These are phyloP conservation scores for Belonocnema kinseyi DNA, from an alignment of 1,140 invertebrate genomes.

Conservation along the genomic window DNA sequence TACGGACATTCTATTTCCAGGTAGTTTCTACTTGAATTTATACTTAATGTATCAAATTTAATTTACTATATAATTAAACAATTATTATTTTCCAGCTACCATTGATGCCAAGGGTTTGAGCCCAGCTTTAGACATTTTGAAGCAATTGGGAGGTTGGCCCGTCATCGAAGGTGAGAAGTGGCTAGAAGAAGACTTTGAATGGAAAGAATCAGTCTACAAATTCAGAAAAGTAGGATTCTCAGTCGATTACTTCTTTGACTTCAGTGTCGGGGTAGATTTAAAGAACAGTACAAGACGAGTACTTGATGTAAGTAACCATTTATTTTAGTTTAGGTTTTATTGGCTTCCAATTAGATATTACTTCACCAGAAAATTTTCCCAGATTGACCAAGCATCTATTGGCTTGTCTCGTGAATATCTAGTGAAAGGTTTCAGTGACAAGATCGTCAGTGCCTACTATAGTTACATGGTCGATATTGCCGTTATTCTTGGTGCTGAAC, in stretches of 20 bases:
- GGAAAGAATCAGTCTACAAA: conserved; percentile 88
- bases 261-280: conserved; percentile 92
- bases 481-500: conserved; percentile 89
- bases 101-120: conserved; percentile 84
- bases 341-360: background rate
- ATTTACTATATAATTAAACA: conserved; percentile 61
- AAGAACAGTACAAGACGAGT: conserved; percentile 91
- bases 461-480: conserved; percentile 93
- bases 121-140: conserved; percentile 83
- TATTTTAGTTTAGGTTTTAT: background rate
- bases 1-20: no score
- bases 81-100: conserved; percentile 75
- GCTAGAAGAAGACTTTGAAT: conserved; percentile 84
- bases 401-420: conserved; percentile 93
- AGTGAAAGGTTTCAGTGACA: conserved; percentile 87
- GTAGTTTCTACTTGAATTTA: no score
- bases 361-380: conserved; percentile 30
- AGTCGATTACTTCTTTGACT: conserved; percentile 94
- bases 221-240: conserved; percentile 88
- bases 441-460: conserved; percentile 87
- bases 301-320: conserved; percentile 86
- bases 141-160: conserved; percentile 91
- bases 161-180: conserved; percentile 86
- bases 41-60: conserved; percentile 68
- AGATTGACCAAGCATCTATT: conserved; percentile 95